A percentile compares a stretch with the other conserved stretches of the same genome.
These are phyloP conservation scores for Lepisosteus osseus DNA, from an alignment of 2,113 vertebrate species.

Conservation along the genomic window DNA sequence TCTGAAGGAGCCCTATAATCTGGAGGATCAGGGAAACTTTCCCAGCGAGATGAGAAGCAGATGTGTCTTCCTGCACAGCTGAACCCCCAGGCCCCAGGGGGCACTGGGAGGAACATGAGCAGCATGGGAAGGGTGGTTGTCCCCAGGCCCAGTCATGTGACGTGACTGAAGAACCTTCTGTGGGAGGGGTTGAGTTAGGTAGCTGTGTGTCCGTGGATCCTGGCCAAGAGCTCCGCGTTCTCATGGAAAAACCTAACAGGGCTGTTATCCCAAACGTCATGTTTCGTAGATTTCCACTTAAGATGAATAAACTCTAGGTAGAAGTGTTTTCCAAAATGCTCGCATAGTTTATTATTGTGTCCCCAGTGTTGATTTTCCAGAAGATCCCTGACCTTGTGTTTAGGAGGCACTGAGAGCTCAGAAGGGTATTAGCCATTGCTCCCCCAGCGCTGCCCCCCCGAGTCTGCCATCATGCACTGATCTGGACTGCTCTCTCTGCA, in stretches of 20 bases:
- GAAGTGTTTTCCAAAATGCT: constrained; percentile 30
- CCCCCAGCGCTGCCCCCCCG: constrained; percentile 15
- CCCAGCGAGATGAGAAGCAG: constrained; percentile 76
- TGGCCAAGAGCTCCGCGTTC: constrained; percentile 66
- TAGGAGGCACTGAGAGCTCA: constrained; percentile 38
- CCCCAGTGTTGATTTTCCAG: constrained; percentile 48
- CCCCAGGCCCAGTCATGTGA: constrained; percentile 56
- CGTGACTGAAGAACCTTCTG: constrained; percentile 47
- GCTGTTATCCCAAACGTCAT: constrained; percentile 53
- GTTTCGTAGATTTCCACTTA: constrained; percentile 50
- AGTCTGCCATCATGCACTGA: neutral
- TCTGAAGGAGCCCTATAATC: constrained; percentile 59
- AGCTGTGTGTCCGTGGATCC: constrained; percentile 54
- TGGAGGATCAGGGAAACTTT: constrained; percentile 64
- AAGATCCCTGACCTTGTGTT: constrained; percentile 44
- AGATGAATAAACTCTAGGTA: constrained; percentile 47
- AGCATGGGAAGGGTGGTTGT: constrained; percentile 71
- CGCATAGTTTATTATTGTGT: constrained; percentile 40
- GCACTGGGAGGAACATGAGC: constrained; percentile 60
- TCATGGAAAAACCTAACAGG: constrained; percentile 66
- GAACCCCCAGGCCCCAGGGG: constrained; percentile 38
- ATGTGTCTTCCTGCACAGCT: constrained; percentile 60
- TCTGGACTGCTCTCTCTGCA: constrained; percentile 34
- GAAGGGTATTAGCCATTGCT: constrained; percentile 26
- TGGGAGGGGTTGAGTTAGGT: constrained; percentile 55